Conservation (phyloP, 2,113 vertebrate species). For the Chitala chitala region DNA sequence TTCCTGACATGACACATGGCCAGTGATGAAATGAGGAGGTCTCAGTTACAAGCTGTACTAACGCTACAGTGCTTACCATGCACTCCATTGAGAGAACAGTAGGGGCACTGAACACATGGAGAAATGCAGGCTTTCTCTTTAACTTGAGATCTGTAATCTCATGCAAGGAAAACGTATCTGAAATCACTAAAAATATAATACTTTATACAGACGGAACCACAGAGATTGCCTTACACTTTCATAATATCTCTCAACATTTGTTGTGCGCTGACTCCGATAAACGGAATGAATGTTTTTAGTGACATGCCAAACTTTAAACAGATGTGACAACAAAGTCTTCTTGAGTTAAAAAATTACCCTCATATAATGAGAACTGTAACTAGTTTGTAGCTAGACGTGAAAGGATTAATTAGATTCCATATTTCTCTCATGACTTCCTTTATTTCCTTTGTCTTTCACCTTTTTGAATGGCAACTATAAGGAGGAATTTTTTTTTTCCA, state of each 20-base stretch:
- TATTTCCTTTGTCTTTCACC: neutral
- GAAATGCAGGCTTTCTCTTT: too few relatives aligned
- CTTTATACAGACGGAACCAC: too few relatives aligned
- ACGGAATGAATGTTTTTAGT: neutral
- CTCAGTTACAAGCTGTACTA: too few relatives aligned
- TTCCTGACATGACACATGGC: too few relatives aligned
- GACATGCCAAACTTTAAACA: neutral
- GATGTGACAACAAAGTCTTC: neutral
- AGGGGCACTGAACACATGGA: too few relatives aligned
- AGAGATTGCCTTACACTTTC: neutral
- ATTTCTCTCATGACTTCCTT: slow-evolving; percentile 15
- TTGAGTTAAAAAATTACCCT: neutral
- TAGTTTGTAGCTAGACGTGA: neutral
- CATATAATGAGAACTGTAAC: slow-evolving; percentile 14
- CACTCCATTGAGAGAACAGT: too few relatives aligned
- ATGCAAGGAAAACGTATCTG: neutral
- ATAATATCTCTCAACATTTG: neutral
- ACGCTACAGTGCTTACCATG: too few relatives aligned
- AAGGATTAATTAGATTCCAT: slow-evolving; percentile 6
- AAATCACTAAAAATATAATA: neutral
- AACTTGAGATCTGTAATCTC: too few relatives aligned
- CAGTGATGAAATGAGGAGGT: too few relatives aligned
- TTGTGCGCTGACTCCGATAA: neutral
- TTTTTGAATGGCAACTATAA: neutral
- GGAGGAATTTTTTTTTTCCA: too few relatives aligned